These are phyloP conservation scores for Agrochola lota DNA, from an alignment of 2,888 invertebrate species.

Conservation along the genomic window DNA sequence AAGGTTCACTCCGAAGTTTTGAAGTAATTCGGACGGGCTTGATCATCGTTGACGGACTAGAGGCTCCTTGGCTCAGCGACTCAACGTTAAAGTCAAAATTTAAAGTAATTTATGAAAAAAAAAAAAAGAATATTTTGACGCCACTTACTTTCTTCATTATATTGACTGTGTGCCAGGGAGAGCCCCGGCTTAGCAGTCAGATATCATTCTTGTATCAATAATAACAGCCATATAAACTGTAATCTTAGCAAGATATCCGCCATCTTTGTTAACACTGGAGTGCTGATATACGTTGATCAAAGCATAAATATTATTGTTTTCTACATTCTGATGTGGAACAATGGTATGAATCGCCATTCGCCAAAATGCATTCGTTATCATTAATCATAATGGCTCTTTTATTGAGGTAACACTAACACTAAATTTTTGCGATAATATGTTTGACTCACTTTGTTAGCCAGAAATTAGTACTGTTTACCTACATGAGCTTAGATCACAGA, in stretches of 20 bases:
- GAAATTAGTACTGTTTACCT: not conserved
- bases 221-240: not conserved
- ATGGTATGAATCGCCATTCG: conserved; percentile 37
- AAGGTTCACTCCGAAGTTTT: no score
- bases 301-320: conserved; percentile 56
- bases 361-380: conserved; percentile 40
- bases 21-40: no score
- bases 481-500: not conserved
- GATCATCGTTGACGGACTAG: no score
- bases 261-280: conserved; percentile 9
- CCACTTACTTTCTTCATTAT: no score
- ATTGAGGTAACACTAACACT: conserved; percentile 24
- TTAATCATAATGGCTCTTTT: conserved; percentile 18
- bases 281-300: conserved; percentile 35
- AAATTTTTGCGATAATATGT: conserved; percentile 40
- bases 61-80: no score
- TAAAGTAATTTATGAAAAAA: no score
- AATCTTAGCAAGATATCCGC: conserved; percentile 25
- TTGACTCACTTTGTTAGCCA: conserved; percentile 43
- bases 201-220: conserved; percentile 1
- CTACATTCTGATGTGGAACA: conserved; percentile 36
- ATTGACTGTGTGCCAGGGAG: not conserved
- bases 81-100: no score
- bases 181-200: not conserved
- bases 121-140: no score